These are phyloP conservation scores for Gephyroberyx darwinii DNA, from an alignment of 2,797 vertebrate species.

Conservation along the genomic window DNA sequence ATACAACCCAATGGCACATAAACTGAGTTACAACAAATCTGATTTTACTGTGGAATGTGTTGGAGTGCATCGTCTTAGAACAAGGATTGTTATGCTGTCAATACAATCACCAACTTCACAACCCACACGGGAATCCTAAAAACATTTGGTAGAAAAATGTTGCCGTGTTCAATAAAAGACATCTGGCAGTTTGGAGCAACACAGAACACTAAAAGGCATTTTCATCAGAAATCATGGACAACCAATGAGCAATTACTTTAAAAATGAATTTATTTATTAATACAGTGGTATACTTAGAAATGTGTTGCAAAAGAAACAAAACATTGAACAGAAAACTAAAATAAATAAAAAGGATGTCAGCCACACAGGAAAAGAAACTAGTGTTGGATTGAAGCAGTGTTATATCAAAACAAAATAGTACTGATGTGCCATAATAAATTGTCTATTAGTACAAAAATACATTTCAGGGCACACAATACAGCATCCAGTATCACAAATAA, in stretches of 20 bases:
- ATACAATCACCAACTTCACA: constrained; percentile 1
- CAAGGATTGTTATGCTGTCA: not conserved
- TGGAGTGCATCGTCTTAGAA: constrained; percentile 15
- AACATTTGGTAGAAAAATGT: not conserved
- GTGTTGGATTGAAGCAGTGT: constrained; percentile 92
- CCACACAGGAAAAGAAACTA: constrained; percentile 90
- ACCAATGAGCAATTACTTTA: constrained; percentile 85
- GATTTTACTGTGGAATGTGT: not conserved
- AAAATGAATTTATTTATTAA: constrained; percentile 99
- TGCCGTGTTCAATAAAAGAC: constrained; percentile 26
- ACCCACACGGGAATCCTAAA: constrained; percentile 18
- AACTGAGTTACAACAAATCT: not conserved
- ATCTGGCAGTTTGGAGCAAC: constrained; percentile 34
- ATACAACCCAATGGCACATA: not conserved
- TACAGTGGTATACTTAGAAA: constrained; percentile 97
- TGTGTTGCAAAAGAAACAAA: constrained; percentile 88
- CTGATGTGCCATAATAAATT: constrained; percentile 99
- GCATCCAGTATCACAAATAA: constrained; percentile 99
- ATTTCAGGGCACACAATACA: constrained; percentile 99
- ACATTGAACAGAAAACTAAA: constrained; percentile 75
- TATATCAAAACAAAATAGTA: constrained; percentile 96
- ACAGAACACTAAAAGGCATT: constrained; percentile 20
- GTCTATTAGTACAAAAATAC: constrained; percentile 99
- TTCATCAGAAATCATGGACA: constrained; percentile 15
- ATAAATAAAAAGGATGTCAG: constrained; percentile 85